Conservation (phyloP, 2,797 vertebrate genomes). For the Aratinga solstitialis region DNA sequence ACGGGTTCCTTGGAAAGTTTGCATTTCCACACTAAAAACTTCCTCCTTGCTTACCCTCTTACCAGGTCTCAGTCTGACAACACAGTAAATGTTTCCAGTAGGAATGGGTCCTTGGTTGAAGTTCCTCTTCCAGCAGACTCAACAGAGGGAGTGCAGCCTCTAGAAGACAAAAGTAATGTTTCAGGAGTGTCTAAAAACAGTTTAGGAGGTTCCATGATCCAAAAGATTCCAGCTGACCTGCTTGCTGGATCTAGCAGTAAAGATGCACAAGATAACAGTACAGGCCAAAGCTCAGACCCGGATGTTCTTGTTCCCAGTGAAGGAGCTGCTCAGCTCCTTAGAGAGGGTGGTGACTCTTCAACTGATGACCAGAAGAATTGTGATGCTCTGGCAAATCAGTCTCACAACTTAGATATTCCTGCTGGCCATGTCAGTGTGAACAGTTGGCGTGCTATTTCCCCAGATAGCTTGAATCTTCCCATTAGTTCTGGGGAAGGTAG, state of each 20-base stretch:
- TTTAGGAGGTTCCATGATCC: background rate
- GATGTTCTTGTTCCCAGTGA: background rate
- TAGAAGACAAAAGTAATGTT: background rate
- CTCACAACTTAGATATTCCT: too few species aligned
- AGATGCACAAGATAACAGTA: accelerated
- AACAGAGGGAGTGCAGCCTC: background rate
- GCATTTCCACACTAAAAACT: background rate
- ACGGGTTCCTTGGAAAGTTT: constrained; percentile 45
- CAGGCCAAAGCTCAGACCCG: background rate
- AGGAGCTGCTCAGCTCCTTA: background rate
- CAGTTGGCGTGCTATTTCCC: constrained; percentile 69
- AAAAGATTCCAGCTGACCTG: background rate
- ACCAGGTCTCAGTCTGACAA: constrained; percentile 77
- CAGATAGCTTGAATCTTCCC: constrained; percentile 43
- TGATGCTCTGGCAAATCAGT: background rate
- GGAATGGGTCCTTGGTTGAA: background rate
- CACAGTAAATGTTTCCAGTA: constrained; percentile 47
- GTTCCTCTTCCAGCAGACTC: background rate
- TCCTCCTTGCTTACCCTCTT: constrained; percentile 21
- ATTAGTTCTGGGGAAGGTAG: constrained; percentile 66
- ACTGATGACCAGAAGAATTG: background rate
- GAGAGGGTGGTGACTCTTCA: background rate
- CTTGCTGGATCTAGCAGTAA: background rate
- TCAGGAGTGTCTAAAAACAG: background rate
- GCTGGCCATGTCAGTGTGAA: background rate